These are phyloP conservation scores for Minunthozetes semirufus DNA, from an alignment of 2,888 invertebrate species.

Conservation along the genomic window DNA sequence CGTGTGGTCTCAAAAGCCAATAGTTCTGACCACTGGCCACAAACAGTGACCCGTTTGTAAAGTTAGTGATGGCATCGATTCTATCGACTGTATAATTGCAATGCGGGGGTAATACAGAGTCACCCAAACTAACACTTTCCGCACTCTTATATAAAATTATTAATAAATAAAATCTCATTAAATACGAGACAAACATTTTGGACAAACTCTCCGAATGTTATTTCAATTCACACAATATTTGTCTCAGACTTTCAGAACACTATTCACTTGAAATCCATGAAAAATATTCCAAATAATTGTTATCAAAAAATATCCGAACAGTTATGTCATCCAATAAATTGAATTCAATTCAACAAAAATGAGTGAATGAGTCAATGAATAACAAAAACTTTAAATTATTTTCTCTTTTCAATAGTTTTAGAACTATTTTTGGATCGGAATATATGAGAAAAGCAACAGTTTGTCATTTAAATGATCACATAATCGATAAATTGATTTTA, in stretches of 20 bases:
- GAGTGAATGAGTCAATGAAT: too few species aligned
- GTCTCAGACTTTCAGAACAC: neutral
- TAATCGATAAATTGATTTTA: neutral
- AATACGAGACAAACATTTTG: constrained; percentile 6
- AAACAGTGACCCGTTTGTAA: constrained; percentile 33
- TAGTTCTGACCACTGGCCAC: constrained; percentile 23
- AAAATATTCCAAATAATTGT: neutral
- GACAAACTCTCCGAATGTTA: neutral
- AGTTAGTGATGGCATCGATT: constrained; percentile 31
- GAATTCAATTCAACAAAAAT: neutral
- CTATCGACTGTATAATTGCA: constrained; percentile 22
- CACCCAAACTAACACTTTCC: too few species aligned
- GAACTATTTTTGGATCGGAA: neutral
- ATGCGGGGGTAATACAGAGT: neutral
- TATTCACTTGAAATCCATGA: constrained; percentile 6
- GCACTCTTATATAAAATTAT: neutral
- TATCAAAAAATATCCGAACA: neutral
- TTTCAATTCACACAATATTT: too few species aligned
- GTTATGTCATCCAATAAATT: neutral
- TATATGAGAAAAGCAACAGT: neutral
- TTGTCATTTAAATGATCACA: too few species aligned
- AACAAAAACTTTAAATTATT: too few species aligned
- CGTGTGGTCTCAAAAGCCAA: constrained; percentile 21
- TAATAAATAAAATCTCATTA: constrained; percentile 3
- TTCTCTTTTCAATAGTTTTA: too few species aligned